These are phyloP conservation scores for Ornithoptera alexandrae DNA, from an alignment of 2,888 invertebrate genomes.

Conservation along the genomic window DNA sequence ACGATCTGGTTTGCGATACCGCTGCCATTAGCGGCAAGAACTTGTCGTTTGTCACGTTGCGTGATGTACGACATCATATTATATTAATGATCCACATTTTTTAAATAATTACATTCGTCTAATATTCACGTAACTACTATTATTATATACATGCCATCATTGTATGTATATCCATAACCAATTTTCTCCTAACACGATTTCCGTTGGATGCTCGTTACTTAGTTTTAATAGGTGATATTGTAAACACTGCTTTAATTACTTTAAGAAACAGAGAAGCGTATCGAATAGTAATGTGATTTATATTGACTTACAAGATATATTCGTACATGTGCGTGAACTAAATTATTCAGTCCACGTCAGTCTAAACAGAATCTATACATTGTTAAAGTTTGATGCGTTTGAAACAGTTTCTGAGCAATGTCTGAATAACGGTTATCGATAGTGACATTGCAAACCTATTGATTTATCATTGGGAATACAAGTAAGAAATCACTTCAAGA, in stretches of 20 bases:
- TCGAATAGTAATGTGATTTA: constrained; percentile 61
- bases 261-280: constrained; percentile 45
- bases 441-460: constrained; percentile 22
- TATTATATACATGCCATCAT: neutral
- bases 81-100: neutral
- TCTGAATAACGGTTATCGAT: neutral
- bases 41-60: constrained; percentile 12
- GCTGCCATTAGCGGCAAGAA: constrained; percentile 33
- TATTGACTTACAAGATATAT: constrained; percentile 50
- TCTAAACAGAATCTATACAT: constrained; percentile 41
- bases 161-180: neutral
- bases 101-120: neutral
- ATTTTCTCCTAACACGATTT: constrained; percentile 11
- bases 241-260: constrained; percentile 39
- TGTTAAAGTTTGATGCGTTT: constrained; percentile 36
- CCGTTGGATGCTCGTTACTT: constrained; percentile 22
- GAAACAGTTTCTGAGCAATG: constrained; percentile 32
- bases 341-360: constrained; percentile 61
- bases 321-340: constrained; percentile 47
- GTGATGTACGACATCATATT: constrained; percentile 9
- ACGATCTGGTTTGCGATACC: constrained; percentile 37
- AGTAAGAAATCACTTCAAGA: neutral
- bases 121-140: constrained; percentile 1
- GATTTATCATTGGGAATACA: constrained; percentile 29
- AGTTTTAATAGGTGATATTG: constrained; percentile 27